Conservation (phyloP, 2,888 invertebrate genomes). For the Clanis bilineata region DNA sequence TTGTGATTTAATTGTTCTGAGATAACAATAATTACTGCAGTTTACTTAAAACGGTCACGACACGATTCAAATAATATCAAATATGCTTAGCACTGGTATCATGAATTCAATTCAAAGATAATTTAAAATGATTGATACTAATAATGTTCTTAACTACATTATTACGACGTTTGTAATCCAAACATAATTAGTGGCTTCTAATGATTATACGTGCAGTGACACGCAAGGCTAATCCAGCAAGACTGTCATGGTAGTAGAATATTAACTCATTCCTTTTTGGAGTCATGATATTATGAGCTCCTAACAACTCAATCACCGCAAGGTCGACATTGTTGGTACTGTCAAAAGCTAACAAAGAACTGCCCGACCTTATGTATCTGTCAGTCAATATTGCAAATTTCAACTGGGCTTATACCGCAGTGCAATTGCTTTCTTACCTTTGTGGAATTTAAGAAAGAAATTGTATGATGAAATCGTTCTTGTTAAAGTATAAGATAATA, state of each 20-base stretch:
- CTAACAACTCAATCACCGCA: conserved; percentile 2
- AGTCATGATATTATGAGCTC: background rate
- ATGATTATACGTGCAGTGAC: background rate
- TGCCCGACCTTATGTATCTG: background rate
- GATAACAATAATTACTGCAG: background rate
- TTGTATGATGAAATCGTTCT: too few relatives aligned
- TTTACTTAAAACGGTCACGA: too few relatives aligned
- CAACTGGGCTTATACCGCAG: background rate
- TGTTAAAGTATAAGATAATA: too few relatives aligned
- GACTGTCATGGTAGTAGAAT: background rate
- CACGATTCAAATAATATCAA: background rate
- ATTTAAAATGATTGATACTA: too few relatives aligned
- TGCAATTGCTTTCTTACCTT: background rate
- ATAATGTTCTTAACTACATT: background rate
- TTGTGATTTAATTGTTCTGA: background rate
- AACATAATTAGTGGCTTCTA: background rate
- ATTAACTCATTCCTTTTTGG: background rate
- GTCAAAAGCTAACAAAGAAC: conserved; percentile 1
- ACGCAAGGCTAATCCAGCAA: conserved; percentile 8
- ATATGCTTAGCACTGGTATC: too few relatives aligned
- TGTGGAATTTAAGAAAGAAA: background rate
- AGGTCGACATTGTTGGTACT: conserved; percentile 4
- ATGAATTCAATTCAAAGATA: background rate
- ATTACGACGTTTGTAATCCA: background rate
- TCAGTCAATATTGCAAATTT: conserved; percentile 11